A percentile compares a stretch with the other conserved stretches of the same genome.
Evolutionary conservation across 1,140 invertebrate genomes (phyloP).

Genomic region (Nymphalis io): DNA sequence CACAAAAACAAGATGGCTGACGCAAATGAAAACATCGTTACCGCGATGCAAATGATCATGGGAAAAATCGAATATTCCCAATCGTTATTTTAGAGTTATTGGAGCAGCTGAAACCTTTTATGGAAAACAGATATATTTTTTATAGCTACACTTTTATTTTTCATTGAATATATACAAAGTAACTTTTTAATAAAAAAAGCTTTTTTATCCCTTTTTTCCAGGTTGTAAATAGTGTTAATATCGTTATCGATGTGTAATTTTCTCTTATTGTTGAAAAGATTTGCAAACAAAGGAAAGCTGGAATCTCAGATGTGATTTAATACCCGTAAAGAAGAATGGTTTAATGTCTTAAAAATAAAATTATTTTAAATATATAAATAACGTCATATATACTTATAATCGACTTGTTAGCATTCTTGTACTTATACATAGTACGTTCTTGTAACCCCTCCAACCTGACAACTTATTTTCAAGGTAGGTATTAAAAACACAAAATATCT

Average conservation of each 20-base stretch:
- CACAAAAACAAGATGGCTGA: conserved; percentile 58
- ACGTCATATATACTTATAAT: neutral
- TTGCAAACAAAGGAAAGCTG: conserved; percentile 43
- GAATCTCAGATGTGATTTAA: conserved; percentile 14
- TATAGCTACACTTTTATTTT: neutral
- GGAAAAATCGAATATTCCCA: conserved; percentile 30
- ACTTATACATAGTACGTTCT: too few species aligned
- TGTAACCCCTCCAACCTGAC: too few species aligned
- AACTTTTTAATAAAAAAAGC: neutral
- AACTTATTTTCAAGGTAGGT: too few species aligned
- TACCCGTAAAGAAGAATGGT: neutral
- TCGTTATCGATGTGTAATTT: conserved; percentile 29
- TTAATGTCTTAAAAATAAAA: neutral
- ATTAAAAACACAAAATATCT: too few species aligned
- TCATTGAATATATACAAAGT: neutral
- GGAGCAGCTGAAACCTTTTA: conserved; percentile 28
- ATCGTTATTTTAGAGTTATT: conserved; percentile 36
- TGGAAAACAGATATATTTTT: conserved; percentile 22
- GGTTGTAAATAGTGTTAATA: neutral
- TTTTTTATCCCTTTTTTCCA: neutral
- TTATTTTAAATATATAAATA: neutral
- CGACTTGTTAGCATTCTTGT: too few species aligned
- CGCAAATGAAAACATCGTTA: conserved; percentile 65
- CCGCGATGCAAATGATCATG: conserved; percentile 51
- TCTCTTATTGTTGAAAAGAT: conserved; percentile 36